Evolutionary conservation across 2,797 vertebrate species (phyloP).

Genomic region (Potorous gilbertii): DNA sequence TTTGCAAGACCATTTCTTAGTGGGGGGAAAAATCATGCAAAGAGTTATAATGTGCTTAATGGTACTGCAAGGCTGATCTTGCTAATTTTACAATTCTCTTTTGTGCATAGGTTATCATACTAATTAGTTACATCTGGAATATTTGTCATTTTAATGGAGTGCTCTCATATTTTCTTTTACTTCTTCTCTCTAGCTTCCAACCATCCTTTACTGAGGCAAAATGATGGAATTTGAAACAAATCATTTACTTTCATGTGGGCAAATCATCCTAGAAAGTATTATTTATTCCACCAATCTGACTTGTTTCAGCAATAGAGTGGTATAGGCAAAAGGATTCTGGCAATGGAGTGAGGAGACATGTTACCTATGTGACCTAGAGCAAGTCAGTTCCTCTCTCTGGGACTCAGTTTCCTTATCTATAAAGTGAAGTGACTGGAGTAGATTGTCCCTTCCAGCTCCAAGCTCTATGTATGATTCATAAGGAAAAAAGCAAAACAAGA

Average conservation of each 20-base stretch:
- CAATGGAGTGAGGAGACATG: background rate
- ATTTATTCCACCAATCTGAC: background rate
- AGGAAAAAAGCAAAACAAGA: background rate
- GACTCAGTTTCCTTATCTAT: background rate
- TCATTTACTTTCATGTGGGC: constrained; percentile 14
- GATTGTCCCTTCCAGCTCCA: background rate
- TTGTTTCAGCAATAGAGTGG: background rate
- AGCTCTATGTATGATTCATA: background rate
- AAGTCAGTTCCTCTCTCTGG: background rate
- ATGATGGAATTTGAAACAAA: constrained; percentile 70
- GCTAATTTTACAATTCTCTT: constrained; percentile 81
- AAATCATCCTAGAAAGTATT: background rate
- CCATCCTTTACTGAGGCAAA: constrained; percentile 68
- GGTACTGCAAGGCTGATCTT: constrained; percentile 73
- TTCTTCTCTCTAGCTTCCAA: constrained; percentile 70
- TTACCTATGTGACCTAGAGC: background rate
- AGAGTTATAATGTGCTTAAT: constrained; percentile 84
- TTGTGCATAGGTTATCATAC: constrained; percentile 77
- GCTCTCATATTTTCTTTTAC: constrained; percentile 75
- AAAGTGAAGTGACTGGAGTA: background rate
- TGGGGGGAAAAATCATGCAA: constrained; percentile 81
- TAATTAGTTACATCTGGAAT: constrained; percentile 80
- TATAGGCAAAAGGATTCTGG: background rate
- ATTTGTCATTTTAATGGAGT: constrained; percentile 80
- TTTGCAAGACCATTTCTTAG: constrained; percentile 86